Evolutionary conservation across 2,888 invertebrate genomes (phyloP).

Genomic region (Crepidodera aurea): DNA sequence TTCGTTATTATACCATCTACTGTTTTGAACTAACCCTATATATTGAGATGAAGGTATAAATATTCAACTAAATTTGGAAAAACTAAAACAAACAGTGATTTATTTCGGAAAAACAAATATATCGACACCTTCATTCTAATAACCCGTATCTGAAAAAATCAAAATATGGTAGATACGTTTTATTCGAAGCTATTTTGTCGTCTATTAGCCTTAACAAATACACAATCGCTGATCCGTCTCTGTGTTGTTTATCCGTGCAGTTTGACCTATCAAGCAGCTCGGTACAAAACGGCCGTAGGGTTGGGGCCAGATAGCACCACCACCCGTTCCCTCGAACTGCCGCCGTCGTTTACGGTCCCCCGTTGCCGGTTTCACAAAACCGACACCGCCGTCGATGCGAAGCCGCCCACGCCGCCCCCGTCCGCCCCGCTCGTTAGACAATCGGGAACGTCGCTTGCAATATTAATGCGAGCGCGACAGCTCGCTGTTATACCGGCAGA

Average conservation of each 20-base stretch:
- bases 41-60: no score
- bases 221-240: conserved; percentile 18
- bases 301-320: background rate
- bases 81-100: no score
- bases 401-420: conserved; percentile 35
- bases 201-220: no score
- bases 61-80: no score
- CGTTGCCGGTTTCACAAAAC: conserved; percentile 30
- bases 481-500: conserved; percentile 39
- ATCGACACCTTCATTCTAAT: no score
- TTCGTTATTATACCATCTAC: no score
- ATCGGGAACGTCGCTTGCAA: conserved; percentile 58
- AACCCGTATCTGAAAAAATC: no score
- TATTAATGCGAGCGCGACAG: conserved; percentile 57
- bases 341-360: conserved; percentile 26
- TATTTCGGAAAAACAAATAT: no score
- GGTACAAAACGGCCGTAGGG: conserved; percentile 33
- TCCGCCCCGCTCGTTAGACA: conserved; percentile 56
- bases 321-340: conserved; percentile 26
- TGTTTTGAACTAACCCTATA: no score
- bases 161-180: no score
- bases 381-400: conserved; percentile 26
- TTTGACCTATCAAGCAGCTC: conserved; percentile 53
- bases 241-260: conserved; percentile 40
- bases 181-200: no score